phyloP scores from a whole-genome alignment of 30 jellyfish, hydroid and myxozoan species.

The Phacellophora camtschatica region DNA sequence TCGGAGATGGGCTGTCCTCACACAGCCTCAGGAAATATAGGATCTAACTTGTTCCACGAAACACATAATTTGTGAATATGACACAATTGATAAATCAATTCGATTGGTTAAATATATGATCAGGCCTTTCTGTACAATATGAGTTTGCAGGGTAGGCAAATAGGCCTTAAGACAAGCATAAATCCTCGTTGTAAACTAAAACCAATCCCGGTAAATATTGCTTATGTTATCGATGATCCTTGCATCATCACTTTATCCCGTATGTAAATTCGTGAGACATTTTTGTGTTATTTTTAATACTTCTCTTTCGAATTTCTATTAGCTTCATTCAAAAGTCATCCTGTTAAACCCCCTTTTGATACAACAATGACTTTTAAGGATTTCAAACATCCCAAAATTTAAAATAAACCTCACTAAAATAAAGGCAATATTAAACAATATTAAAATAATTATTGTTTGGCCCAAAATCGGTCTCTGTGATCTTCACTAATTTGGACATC shows the following conservation, averaged over 20 bases:
- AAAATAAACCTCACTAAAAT: not conserved
- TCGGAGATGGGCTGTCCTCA: no score
- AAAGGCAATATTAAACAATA: not conserved
- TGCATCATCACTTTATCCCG: not conserved
- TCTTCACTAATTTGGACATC: not conserved
- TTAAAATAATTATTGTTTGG: not conserved
- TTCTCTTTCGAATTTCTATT: not conserved
- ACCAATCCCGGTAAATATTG: not conserved
- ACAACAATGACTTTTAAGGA: not conserved
- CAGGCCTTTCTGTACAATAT: not conserved
- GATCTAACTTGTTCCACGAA: no score
- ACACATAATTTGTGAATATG: no score
- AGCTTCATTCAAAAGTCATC: not conserved
- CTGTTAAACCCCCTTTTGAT: not conserved
- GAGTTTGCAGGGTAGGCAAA: not conserved
- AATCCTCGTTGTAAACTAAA: not conserved
- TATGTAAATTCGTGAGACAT: constrained; percentile 15
- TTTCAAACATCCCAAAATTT: not conserved
- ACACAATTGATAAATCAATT: no score
- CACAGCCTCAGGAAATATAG: no score
- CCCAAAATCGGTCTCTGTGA: not conserved
- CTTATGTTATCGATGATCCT: not conserved
- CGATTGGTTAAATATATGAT: no score
- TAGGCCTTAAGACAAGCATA: not conserved
- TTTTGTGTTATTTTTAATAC: not conserved